Conservation (phyloP, 2,113 vertebrate species). For the Panthera leo region DNA sequence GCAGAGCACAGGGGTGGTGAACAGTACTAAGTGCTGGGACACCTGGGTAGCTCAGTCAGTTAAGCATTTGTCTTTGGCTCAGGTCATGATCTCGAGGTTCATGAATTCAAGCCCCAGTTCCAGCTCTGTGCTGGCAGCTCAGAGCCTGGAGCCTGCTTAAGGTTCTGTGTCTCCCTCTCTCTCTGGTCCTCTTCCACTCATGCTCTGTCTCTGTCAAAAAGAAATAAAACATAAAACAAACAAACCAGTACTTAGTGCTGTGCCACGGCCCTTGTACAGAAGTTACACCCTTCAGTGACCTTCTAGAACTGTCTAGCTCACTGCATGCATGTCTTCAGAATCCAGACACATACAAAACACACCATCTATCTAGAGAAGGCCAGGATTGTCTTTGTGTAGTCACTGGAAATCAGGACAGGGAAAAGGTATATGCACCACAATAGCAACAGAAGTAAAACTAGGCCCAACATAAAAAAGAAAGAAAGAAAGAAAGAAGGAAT, state of each 20-base stretch:
- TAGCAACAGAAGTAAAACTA: slow-evolving; percentile 84
- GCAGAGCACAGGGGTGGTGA: slow-evolving; percentile 85
- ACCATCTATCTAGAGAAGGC: slow-evolving; percentile 87
- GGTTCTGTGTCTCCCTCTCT: too few relatives aligned
- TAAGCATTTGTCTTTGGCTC: too few relatives aligned
- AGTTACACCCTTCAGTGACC: slow-evolving; percentile 91
- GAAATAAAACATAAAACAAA: too few relatives aligned
- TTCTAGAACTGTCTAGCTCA: slow-evolving; percentile 88
- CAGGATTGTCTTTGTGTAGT: slow-evolving; percentile 87
- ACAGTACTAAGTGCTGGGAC: slow-evolving; percentile 81
- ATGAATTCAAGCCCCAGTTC: too few relatives aligned
- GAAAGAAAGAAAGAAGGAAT: too few relatives aligned
- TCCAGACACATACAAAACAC: slow-evolving; percentile 94
- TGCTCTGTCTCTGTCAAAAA: too few relatives aligned
- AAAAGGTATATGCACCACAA: slow-evolving; percentile 86
- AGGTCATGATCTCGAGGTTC: too few relatives aligned
- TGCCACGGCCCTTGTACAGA: slow-evolving; percentile 91
- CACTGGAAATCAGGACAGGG: slow-evolving; percentile 84
- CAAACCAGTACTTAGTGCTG: slow-evolving; percentile 60
- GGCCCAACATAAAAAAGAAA: slow-evolving; percentile 76
- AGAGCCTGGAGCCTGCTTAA: too few relatives aligned
- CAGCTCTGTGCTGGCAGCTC: too few relatives aligned
- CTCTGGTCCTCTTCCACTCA: too few relatives aligned
- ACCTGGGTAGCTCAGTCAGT: too few relatives aligned
- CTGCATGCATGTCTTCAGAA: slow-evolving; percentile 94